phyloP scores from a whole-genome alignment of 2,113 vertebrate species.

The Todiramphus chloris region DNA sequence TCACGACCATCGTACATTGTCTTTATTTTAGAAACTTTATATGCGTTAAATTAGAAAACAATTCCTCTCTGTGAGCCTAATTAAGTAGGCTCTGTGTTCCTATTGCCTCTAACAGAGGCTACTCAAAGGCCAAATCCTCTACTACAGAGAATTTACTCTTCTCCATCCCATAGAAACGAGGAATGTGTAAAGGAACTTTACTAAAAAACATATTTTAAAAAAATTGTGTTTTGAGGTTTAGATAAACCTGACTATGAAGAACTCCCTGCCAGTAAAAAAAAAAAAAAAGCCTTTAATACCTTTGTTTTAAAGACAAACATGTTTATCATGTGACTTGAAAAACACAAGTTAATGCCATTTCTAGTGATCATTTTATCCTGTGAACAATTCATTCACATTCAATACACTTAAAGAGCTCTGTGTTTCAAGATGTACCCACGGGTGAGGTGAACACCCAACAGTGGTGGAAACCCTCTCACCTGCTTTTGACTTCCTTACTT shows the following conservation, averaged over 20 bases:
- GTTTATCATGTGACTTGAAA: not conserved
- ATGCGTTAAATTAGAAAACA: not conserved
- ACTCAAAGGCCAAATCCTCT: not conserved
- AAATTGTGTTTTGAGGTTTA: not conserved
- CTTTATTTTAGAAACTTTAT: not conserved
- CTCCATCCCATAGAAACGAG: not conserved
- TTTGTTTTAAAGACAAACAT: not conserved
- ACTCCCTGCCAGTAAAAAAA: not conserved
- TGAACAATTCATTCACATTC: not conserved
- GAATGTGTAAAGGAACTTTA: not conserved
- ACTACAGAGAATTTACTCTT: not conserved
- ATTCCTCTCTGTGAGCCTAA: not conserved
- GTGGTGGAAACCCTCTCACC: not conserved
- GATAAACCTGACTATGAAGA: not conserved
- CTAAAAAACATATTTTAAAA: not conserved
- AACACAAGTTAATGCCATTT: not conserved
- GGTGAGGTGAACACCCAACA: not conserved
- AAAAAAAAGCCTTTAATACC: not conserved
- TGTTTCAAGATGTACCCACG: not conserved
- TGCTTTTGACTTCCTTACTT: not conserved
- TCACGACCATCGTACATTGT: not conserved
- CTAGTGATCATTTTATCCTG: accelerated
- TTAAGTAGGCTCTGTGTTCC: not conserved
- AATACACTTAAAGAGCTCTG: not conserved
- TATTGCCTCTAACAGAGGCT: not conserved